Percentiles rank a stretch among this genome's conserved stretches.
Evolutionary conservation across 2,113 vertebrate species (phyloP).

Genomic region (Meleagris gallopavo): DNA sequence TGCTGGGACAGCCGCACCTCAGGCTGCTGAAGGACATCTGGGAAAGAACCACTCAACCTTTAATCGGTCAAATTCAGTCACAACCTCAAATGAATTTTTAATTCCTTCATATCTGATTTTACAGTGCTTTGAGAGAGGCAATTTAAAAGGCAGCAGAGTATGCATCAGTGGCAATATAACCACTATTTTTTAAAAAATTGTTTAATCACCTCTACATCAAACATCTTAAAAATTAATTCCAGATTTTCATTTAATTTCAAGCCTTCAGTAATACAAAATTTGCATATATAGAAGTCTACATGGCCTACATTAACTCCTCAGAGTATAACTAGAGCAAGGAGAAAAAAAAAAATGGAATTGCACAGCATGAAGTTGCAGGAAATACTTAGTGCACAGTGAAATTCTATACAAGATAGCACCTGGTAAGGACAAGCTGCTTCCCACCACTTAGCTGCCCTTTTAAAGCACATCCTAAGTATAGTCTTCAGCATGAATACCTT

Average conservation of each 20-base stretch:
- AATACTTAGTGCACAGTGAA: neutral
- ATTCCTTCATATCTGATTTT: constrained; percentile 69
- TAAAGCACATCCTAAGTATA: neutral
- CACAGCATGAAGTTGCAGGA: neutral
- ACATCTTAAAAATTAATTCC: constrained; percentile 2
- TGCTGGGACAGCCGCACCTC: neutral
- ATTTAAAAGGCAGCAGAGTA: constrained; percentile 52
- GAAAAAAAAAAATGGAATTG: neutral
- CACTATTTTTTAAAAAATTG: neutral
- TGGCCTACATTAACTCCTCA: neutral
- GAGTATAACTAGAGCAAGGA: neutral
- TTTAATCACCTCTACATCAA: neutral
- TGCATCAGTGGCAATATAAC: constrained; percentile 40
- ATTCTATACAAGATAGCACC: neutral
- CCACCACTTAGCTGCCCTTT: neutral
- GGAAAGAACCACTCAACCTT: constrained; percentile 1
- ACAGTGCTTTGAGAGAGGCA: constrained; percentile 52
- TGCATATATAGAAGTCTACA: neutral
- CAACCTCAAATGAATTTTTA: constrained; percentile 76
- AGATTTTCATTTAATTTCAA: constrained; percentile 5
- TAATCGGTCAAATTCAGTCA: constrained; percentile 29
- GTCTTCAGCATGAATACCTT: neutral
- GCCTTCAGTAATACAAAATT: neutral
- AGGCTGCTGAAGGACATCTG: neutral
- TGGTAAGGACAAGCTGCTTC: neutral